Evolutionary conservation across 2,888 invertebrate genomes (phyloP), one percentile per base, ranked within the genome.

Genomic region (Xestia xanthographa): DNA sequence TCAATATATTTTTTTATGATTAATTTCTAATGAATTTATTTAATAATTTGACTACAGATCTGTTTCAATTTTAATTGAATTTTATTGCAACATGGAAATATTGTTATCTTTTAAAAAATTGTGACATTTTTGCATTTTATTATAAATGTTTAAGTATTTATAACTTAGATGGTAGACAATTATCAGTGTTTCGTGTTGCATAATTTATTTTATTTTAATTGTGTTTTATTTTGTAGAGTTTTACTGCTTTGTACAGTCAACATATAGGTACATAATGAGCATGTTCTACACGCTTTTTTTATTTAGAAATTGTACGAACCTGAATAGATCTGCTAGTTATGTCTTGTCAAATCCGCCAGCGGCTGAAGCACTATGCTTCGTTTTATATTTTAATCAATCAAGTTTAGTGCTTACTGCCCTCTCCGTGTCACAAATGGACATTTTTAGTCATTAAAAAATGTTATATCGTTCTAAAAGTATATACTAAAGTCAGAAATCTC

Each of bases 291-390:
- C 88, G 91, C 90, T 89, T 91, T 77, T 85, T 76, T 86, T 77
- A 72, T 70, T 66, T 72, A 79, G 58, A 79, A 73, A 77, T 74
- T 69, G 14, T 70, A 73, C 38, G 29, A 74, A 79, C 67, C 66
- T 75, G 45, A 83, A 92, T 94, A 95, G 96, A 95, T 96, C 95
- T 96, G 96, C 95, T 96, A 96, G 95, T 91, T 92, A 92, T 92
- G 89, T 92, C 90, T 29, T 66, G 72, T 81, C 85, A 69, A 85
- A 80, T 85, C 85, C 77, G 73, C 80, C 65, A 83, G 71, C 79
- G 79, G 87, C 74, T 81, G 62, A 65, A 82, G 75, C 86, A 85
- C 78, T 82, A 77, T 72, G 83, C 88, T 75, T 80, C 20, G 14
- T 74, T 58, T 79, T 89, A 80, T 50, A 66, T 50, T 89, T 82